A percentile compares a stretch with the other conserved stretches of the same genome.
Evolutionary conservation across 2,797 vertebrate species (phyloP).

Genomic region (Vipera latastei): DNA sequence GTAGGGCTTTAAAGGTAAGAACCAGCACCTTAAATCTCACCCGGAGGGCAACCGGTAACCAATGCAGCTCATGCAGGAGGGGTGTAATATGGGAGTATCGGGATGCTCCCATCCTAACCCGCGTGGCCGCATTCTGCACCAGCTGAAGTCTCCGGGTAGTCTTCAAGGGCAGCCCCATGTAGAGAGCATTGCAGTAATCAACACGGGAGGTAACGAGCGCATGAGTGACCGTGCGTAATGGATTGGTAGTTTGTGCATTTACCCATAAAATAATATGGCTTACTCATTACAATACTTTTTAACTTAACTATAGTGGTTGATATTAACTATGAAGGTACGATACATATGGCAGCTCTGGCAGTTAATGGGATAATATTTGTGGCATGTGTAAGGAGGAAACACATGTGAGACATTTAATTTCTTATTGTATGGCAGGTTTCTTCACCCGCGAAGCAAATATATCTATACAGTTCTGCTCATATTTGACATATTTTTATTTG

Average conservation of each 20-base stretch:
- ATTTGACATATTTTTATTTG: constrained; percentile 1
- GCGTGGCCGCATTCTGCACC: too few species aligned
- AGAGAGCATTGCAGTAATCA: too few species aligned
- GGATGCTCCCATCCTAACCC: too few species aligned
- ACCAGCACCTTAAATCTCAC: too few species aligned
- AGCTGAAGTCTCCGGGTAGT: too few species aligned
- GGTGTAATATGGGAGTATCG: too few species aligned
- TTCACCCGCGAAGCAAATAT: neutral
- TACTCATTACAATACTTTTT: neutral
- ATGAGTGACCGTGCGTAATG: too few species aligned
- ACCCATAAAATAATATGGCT: neutral
- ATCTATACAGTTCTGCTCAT: neutral
- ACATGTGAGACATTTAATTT: neutral
- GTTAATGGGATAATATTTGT: neutral
- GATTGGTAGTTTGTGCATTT: neutral
- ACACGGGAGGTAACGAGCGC: too few species aligned
- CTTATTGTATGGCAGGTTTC: neutral
- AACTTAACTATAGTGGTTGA: neutral
- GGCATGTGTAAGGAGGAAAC: neutral
- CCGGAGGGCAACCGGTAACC: too few species aligned
- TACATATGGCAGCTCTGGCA: neutral
- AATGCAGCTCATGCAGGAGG: too few species aligned
- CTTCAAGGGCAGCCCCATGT: too few species aligned
- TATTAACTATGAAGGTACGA: neutral
- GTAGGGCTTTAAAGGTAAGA: too few species aligned